Evolutionary conservation across 2,888 invertebrate species (phyloP).

Genomic region (Petrophora chlorosata): DNA sequence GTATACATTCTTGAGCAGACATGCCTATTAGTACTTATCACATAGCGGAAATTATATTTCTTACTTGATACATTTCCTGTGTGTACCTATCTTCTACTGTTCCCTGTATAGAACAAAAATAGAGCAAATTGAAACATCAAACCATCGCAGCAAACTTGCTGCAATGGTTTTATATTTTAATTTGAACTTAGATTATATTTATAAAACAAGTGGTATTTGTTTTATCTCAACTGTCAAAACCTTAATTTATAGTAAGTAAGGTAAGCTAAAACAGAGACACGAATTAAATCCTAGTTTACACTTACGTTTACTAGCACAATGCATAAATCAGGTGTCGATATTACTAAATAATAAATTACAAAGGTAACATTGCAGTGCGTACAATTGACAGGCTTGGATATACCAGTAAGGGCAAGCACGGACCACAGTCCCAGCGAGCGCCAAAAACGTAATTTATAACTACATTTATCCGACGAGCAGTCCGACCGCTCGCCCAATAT

Average conservation of each 20-base stretch:
- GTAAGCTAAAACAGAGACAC: conserved; percentile 4
- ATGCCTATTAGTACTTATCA: no score
- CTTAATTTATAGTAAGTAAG: conserved; percentile 3
- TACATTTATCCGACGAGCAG: conserved; percentile 68
- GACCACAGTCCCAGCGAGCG: conserved; percentile 38
- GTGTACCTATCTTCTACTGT: no score
- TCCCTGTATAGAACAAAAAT: no score
- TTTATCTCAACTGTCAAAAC: background rate
- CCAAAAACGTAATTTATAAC: conserved; percentile 79
- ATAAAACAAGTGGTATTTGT: no score
- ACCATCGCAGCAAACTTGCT: no score
- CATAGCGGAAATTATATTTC: background rate
- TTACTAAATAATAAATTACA: conserved; percentile 23
- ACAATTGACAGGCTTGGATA: conserved; percentile 34
- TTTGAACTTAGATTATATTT: no score
- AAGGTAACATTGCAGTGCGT: conserved; percentile 21
- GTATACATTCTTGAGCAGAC: no score
- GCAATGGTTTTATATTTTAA: no score
- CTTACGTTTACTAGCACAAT: background rate
- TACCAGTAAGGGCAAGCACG: conserved; percentile 42
- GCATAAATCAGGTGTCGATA: conserved; percentile 19
- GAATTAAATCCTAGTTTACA: conserved; percentile 15
- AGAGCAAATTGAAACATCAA: no score
- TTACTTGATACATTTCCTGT: background rate
- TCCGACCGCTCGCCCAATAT: conserved; percentile 67